phyloP scores from a whole-genome alignment of 2,113 vertebrate genomes.

The Petrocephalus microphthalmus region DNA sequence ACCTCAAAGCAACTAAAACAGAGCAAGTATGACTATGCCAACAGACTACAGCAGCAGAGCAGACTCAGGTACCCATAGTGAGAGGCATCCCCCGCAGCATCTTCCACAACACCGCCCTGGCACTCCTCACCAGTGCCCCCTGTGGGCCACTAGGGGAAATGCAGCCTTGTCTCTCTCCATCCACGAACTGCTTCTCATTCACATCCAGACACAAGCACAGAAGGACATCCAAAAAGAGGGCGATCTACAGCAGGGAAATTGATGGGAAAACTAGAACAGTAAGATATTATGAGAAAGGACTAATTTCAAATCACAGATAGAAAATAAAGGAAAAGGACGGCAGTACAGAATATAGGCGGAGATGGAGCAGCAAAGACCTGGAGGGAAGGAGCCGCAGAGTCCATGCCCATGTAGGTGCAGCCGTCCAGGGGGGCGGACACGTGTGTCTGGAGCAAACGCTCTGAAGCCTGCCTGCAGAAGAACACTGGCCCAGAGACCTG shows the following conservation, averaged over 20 bases:
- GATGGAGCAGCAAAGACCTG: conserved; percentile 61
- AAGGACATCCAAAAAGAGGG: conserved; percentile 86
- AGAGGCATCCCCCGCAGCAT: conserved; percentile 68
- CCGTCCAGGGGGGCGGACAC: conserved; percentile 80
- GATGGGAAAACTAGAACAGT: background rate
- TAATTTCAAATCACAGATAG: background rate
- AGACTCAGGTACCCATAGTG: conserved; percentile 60
- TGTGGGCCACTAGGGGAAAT: conserved; percentile 31
- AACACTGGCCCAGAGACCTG: conserved; percentile 89
- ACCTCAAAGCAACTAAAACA: background rate
- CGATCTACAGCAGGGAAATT: conserved; percentile 63
- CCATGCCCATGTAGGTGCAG: conserved; percentile 92
- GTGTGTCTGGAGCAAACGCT: conserved; percentile 80
- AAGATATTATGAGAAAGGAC: background rate
- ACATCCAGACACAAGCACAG: conserved; percentile 75
- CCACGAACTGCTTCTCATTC: conserved; percentile 65
- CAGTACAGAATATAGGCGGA: background rate
- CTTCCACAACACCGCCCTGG: conserved; percentile 74
- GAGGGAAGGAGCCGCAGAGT: conserved; percentile 80
- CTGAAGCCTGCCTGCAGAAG: conserved; percentile 75
- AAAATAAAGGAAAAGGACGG: background rate
- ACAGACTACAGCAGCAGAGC: background rate
- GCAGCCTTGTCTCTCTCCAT: conserved; percentile 45
- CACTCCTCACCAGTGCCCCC: conserved; percentile 44
- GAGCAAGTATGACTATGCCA: background rate